Percentiles rank a stretch among this genome's conserved stretches.
Evolutionary conservation across 2,113 vertebrate genomes (phyloP).

Genomic region (Himantopus leucocephalus): DNA sequence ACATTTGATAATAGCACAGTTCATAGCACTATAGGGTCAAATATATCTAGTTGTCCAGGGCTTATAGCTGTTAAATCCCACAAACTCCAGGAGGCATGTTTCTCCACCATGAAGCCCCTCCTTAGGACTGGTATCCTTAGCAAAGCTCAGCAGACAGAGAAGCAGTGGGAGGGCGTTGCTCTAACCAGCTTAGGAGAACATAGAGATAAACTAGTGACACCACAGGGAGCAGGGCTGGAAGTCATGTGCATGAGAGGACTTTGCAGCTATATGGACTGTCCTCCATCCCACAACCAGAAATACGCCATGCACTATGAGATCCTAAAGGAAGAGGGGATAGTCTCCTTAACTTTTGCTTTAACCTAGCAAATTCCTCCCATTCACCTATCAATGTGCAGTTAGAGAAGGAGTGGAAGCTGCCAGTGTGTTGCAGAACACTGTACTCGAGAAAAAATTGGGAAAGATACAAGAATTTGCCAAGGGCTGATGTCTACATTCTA

Average conservation of each 20-base stretch:
- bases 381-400: background rate
- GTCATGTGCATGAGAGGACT: background rate
- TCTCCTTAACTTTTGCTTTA: background rate
- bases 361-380: background rate
- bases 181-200: background rate
- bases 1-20: background rate
- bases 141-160: background rate
- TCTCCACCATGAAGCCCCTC: background rate
- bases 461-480: background rate
- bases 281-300: background rate
- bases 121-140: background rate
- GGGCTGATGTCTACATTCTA: background rate
- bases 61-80: background rate
- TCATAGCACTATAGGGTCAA: background rate
- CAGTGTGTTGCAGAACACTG: background rate
- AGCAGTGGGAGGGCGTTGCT: background rate
- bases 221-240: background rate
- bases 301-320: background rate
- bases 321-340: background rate
- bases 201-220: background rate
- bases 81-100: background rate
- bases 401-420: background rate
- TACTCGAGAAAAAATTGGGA: background rate
- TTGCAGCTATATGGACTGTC: background rate
- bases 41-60: background rate